These are phyloP conservation scores for Calephelis perditalis DNA, from an alignment of 2,888 invertebrate genomes.

Conservation along the genomic window DNA sequence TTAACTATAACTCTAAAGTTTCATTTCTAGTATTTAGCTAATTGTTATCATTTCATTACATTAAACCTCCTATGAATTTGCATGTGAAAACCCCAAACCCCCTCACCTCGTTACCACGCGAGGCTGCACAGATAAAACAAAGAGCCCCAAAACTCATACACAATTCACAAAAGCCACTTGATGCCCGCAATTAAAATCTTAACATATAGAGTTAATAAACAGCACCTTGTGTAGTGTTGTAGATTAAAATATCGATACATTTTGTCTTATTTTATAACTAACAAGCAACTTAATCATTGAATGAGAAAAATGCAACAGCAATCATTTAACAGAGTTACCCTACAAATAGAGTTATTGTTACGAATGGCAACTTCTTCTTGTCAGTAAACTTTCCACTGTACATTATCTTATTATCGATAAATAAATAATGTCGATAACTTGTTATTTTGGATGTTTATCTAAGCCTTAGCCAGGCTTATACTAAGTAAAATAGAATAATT, in stretches of 20 bases:
- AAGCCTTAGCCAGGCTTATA: no score
- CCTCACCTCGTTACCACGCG: constrained; percentile 33
- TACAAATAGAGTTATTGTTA: no score
- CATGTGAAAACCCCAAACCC: constrained; percentile 15
- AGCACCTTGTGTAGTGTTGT: constrained; percentile 45
- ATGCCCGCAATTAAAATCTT: constrained; percentile 74
- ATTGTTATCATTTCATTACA: constrained; percentile 8
- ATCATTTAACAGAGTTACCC: no score
- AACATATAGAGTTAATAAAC: constrained; percentile 68
- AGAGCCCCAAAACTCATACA: constrained; percentile 36
- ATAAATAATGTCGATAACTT: no score
- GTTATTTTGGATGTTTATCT: no score
- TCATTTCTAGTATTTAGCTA: not conserved
- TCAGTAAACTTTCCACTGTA: no score
- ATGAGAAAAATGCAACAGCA: no score
- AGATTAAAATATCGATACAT: constrained; percentile 30
- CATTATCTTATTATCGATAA: no score
- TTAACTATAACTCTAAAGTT: not conserved
- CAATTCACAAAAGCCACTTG: constrained; percentile 58
- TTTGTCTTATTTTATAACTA: constrained; percentile 6
- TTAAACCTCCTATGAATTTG: constrained; percentile 13
- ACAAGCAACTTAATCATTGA: not conserved
- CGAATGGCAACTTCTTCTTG: no score
- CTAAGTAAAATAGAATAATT: no score
- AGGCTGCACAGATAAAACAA: constrained; percentile 40